A percentile compares a stretch with the other conserved stretches of the same genome.
Evolutionary conservation across 64 coral and sea anemone species (phyloP).

Genomic region (Porites lutea): DNA sequence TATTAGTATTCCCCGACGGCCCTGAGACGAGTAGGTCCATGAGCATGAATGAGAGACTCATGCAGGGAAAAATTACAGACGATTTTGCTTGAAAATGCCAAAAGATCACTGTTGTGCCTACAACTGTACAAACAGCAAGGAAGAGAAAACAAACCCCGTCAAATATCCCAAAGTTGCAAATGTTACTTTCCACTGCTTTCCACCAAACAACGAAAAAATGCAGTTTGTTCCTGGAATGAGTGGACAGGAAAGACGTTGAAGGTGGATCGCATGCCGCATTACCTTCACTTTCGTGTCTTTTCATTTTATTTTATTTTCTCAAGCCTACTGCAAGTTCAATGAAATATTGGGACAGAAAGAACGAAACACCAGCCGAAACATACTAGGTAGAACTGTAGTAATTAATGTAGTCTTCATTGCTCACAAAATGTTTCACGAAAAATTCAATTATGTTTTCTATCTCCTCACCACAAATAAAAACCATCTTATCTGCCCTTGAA

Average conservation of each 20-base stretch:
- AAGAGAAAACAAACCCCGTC: too few relatives aligned
- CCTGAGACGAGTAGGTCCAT: too few relatives aligned
- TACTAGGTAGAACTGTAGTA: conserved; percentile 54
- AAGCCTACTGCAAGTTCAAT: conserved; percentile 33
- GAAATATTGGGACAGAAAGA: conserved; percentile 44
- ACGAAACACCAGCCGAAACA: conserved; percentile 7
- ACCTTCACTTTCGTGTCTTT: conserved; percentile 26
- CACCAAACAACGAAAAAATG: too few relatives aligned
- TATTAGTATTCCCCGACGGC: too few relatives aligned
- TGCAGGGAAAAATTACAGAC: too few relatives aligned
- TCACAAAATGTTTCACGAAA: neutral
- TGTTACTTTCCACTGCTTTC: too few relatives aligned
- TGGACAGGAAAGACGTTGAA: neutral
- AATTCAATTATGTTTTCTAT: neutral
- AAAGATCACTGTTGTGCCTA: too few relatives aligned
- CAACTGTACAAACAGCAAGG: too few relatives aligned
- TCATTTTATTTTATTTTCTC: conserved; percentile 37
- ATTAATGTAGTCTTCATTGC: conserved; percentile 18
- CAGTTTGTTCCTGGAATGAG: too few relatives aligned
- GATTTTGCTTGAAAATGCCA: too few relatives aligned
- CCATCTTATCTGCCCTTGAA: neutral
- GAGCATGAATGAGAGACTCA: too few relatives aligned
- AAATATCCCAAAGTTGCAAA: too few relatives aligned
- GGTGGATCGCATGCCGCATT: neutral
- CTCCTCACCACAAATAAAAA: neutral